Evolutionary conservation across 1,140 invertebrate species (phyloP), one percentile per base, ranked within the genome.

Genomic region (Hylyphantes graminicola): DNA sequence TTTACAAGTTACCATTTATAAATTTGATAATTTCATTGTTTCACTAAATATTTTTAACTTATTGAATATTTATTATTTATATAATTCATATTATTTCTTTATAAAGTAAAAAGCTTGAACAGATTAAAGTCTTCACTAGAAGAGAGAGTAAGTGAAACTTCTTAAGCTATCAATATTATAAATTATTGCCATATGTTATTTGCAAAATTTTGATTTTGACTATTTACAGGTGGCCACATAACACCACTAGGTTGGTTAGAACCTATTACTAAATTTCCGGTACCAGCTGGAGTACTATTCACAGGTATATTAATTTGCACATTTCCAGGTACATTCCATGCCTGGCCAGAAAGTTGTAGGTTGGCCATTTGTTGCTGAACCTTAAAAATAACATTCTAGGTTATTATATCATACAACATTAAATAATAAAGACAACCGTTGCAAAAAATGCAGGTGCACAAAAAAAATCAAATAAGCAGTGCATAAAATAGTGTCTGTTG

Each of bases 171-270:
- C 35, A 35, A 35, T 35, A 35, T 35, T 35, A 35, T 35, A 35
- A 59, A 74, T 70, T 83, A 83, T 83, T 74, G 80, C 80, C 80
- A 83, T 74, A 74, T 12, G 75, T 83, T 83, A 63, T 83, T 83
- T 65, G 80, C 65, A 63, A 83, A 35, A 19, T 81, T 81, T 73
- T 81, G 80, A 83, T 68, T 83, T 75, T 83, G 80, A 72, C 67
- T 63, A 74, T 21, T 83, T n/a, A 50, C 5, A 73, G 79, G 17
- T n/a, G 80, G 80, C 80, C 80, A 83, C 6, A 83, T 67, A 4
- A 83, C 80, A 55, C 80, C 80, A 74, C 21, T 55, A 65, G 80
- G 57, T 74, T 83, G 80, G 67, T 15, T 73, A 35, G 80, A 17
- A 55, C 55, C 70, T 74, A 83, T 73, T 9, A 83, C 2, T 53